These are phyloP conservation scores for Galemys pyrenaicus DNA, from an alignment of 2,113 vertebrate species.

Conservation along the genomic window DNA sequence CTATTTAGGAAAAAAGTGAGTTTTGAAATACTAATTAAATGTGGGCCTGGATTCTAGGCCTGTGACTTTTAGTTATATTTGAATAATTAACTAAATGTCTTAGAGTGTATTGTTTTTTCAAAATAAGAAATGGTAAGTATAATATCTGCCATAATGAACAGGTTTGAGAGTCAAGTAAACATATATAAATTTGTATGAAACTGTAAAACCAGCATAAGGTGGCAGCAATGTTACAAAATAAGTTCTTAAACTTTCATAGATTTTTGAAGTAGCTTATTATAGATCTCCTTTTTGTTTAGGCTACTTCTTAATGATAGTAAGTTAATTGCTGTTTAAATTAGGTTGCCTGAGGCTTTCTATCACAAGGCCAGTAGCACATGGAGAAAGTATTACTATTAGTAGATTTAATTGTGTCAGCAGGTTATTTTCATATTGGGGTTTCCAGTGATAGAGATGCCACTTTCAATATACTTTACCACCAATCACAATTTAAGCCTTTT, in stretches of 20 bases:
- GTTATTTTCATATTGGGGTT: not conserved
- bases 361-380: not conserved
- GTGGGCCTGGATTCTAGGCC: not conserved
- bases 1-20: not conserved
- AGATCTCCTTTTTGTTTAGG: not conserved
- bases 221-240: not conserved
- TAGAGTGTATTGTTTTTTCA: not conserved
- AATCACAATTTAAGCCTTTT: slow-evolving; percentile 50
- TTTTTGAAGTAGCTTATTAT: not conserved
- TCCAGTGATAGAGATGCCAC: not conserved
- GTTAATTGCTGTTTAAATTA: not conserved
- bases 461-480: not conserved
- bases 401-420: not conserved
- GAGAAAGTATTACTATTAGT: not conserved
- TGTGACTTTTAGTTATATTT: not conserved
- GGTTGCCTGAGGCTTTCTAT: not conserved
- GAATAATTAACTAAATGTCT: not conserved
- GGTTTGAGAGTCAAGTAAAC: not conserved
- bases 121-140: not conserved
- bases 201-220: not conserved
- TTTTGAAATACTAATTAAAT: slow-evolving; percentile 19
- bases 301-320: not conserved
- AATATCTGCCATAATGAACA: not conserved
- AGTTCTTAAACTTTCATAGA: not conserved
- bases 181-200: not conserved